A percentile compares a stretch with the other conserved stretches of the same genome.
Evolutionary conservation across 1,140 invertebrate genomes (phyloP).

Genomic region (Zaprionus lachaisei): DNA sequence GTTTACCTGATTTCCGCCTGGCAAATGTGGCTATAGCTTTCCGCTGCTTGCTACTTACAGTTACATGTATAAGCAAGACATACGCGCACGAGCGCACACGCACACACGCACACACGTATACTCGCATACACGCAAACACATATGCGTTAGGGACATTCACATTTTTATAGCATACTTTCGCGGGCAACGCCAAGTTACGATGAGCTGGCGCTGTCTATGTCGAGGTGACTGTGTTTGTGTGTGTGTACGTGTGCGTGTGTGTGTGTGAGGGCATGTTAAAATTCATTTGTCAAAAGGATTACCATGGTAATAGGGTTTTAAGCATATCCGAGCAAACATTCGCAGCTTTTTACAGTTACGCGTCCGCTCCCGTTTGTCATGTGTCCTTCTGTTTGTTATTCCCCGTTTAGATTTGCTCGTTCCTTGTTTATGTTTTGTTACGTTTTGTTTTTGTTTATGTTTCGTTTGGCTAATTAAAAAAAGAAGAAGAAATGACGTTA

Average conservation of each 20-base stretch:
- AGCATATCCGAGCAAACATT: slow-evolving; percentile 71
- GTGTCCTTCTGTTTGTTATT: slow-evolving; percentile 34
- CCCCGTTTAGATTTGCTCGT: slow-evolving; percentile 23
- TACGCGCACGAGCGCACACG: slow-evolving; percentile 13
- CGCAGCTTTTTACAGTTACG: slow-evolving; percentile 50
- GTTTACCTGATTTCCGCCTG: slow-evolving; percentile 18
- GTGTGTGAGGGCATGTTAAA: slow-evolving; percentile 64
- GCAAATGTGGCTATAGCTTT: slow-evolving; percentile 5
- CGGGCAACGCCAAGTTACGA: slow-evolving; percentile 44
- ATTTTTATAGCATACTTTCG: slow-evolving; percentile 74
- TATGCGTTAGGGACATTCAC: slow-evolving; percentile 42
- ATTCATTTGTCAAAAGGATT: slow-evolving; percentile 84
- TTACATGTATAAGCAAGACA: slow-evolving; percentile 9
- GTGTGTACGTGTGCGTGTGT: slow-evolving; percentile 25
- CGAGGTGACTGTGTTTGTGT: slow-evolving; percentile 34
- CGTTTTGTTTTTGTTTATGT: slow-evolving; percentile 30
- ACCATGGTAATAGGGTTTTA: slow-evolving; percentile 83
- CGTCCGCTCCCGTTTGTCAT: slow-evolving; percentile 32
- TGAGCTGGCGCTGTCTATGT: slow-evolving; percentile 33
- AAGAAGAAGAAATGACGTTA: slow-evolving; percentile 71
- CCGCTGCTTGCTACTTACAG: not conserved
- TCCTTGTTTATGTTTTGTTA: slow-evolving; percentile 35
- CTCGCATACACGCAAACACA: slow-evolving; percentile 16
- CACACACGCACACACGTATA: slow-evolving; percentile 5
- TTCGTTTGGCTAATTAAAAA: slow-evolving; percentile 72